Evolutionary conservation across 2,888 invertebrate species (phyloP).

Genomic region (Philaethria dido): DNA sequence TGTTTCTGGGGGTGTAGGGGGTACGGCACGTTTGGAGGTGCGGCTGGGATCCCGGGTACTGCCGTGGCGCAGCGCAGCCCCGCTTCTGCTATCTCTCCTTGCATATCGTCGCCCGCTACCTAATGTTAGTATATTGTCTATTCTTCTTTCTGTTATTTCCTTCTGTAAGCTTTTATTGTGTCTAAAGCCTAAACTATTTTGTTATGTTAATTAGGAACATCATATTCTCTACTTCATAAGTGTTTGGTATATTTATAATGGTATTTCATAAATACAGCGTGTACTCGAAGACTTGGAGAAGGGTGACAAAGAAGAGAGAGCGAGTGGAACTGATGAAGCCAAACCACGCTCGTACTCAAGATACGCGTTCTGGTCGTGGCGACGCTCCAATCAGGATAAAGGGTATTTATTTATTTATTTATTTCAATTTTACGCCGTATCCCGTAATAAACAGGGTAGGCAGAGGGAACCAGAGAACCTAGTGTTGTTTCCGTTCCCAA

Average conservation of each 20-base stretch:
- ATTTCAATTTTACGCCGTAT: too few species aligned
- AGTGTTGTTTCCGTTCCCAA: too few species aligned
- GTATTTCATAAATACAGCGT: conserved; percentile 43
- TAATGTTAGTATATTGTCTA: conserved; percentile 69
- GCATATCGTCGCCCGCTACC: conserved; percentile 94
- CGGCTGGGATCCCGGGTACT: conserved; percentile 91
- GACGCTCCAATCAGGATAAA: conserved; percentile 79
- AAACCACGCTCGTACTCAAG: conserved; percentile 84
- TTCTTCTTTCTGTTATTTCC: background rate
- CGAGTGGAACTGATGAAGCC: conserved; percentile 56
- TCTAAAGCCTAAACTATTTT: too few species aligned
- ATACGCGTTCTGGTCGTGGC: conserved; percentile 84
- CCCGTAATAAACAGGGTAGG: too few species aligned
- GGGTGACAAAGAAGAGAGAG: conserved; percentile 64
- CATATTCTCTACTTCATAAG: too few species aligned
- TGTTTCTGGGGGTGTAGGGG: conserved; percentile 93
- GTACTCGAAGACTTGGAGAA: conserved; percentile 75
- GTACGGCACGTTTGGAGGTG: conserved; percentile 94
- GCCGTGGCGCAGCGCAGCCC: conserved; percentile 95
- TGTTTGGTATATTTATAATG: background rate
- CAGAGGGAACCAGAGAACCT: too few species aligned
- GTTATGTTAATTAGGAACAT: too few species aligned
- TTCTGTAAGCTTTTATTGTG: too few species aligned
- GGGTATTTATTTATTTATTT: conserved; percentile 52
- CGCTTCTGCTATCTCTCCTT: conserved; percentile 93